Evolutionary conservation across 2,888 invertebrate genomes (phyloP).

Genomic region (Creontiades dilutus): DNA sequence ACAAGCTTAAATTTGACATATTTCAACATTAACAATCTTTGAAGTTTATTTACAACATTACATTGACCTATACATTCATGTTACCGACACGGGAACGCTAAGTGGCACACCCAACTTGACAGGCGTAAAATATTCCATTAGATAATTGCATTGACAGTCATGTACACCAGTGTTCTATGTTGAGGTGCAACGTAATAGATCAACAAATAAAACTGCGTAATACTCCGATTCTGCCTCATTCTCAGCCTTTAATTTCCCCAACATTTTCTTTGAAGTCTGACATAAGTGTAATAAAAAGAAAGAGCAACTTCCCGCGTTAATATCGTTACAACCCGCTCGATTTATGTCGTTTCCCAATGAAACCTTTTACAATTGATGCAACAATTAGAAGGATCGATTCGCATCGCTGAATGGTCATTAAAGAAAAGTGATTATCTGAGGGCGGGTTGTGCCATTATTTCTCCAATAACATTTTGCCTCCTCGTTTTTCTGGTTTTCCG

Average conservation of each 20-base stretch:
- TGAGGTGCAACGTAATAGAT: too few species aligned
- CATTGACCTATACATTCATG: too few species aligned
- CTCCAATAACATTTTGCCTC: background rate
- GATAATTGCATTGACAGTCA: too few species aligned
- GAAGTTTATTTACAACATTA: too few species aligned
- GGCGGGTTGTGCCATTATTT: constrained; percentile 6
- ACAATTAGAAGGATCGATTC: background rate
- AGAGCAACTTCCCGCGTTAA: background rate
- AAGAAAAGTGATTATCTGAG: constrained; percentile 2
- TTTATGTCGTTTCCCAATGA: constrained; percentile 1
- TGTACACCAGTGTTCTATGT: too few species aligned
- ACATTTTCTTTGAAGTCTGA: background rate
- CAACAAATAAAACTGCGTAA: background rate
- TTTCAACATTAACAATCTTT: too few species aligned
- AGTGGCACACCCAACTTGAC: too few species aligned
- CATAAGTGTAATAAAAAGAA: background rate
- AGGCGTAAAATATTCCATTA: too few species aligned
- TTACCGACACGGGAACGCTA: too few species aligned
- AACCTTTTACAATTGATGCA: background rate
- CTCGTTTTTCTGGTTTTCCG: constrained; percentile 29
- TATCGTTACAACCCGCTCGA: background rate
- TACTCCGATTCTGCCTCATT: background rate
- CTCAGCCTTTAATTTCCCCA: background rate
- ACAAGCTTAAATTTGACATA: too few species aligned
- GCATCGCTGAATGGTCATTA: background rate